Base-by-base conservation (phyloP, 2,797 vertebrate species). In the Jordanella pulchra region DNA sequence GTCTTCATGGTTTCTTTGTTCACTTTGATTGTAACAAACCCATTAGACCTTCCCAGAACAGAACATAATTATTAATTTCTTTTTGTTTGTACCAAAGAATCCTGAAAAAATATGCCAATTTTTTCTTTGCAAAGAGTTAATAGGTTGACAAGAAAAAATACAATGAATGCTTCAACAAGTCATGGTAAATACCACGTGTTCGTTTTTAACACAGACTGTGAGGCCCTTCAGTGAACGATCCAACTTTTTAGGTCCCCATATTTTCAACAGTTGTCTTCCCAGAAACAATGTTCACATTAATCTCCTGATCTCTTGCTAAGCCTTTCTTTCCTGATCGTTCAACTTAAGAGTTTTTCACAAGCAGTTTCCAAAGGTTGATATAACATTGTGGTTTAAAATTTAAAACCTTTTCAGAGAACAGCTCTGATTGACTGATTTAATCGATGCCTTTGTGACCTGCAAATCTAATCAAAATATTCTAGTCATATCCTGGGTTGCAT, bases 381-480 rank as follows among this genome's bases (percentile, higher is more conserved):
- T 25, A 48, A 18, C 11, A n/a, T 50, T 42, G 27, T 32, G 50
- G 61, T 84, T 73, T 35, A 32, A 66, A 53, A 27, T 73, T 48
- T 32, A 72, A 68, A 25, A 44, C 18, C 21, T 61, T 30, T 55
- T 71, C 25, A 65, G 44, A 67, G 48, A 21, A 71, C 48, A 1
- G 2, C 69, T 27, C 28, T 30, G 39, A 73, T 65, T 12, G 1
- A 35, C 44, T 3, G 44, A 28, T 65, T 75, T 35, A 32, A 64
- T 65, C 23, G 42, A 39, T 25, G 65, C 44, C 65, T 77, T 53
- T 72, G 42, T 76, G 74, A 39, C 67, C 58, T 32, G 23, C 7
- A 70, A 54, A 73, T 75, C 75, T 71, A 58, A 88, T 87, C 77
- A 77, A 53, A 83, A 72, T 11, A 18, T 3, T 15, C 28, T 54